Evolutionary conservation across 2,113 vertebrate species (phyloP), one percentile per base, ranked within the genome.

Genomic region (Uria lomvia): DNA sequence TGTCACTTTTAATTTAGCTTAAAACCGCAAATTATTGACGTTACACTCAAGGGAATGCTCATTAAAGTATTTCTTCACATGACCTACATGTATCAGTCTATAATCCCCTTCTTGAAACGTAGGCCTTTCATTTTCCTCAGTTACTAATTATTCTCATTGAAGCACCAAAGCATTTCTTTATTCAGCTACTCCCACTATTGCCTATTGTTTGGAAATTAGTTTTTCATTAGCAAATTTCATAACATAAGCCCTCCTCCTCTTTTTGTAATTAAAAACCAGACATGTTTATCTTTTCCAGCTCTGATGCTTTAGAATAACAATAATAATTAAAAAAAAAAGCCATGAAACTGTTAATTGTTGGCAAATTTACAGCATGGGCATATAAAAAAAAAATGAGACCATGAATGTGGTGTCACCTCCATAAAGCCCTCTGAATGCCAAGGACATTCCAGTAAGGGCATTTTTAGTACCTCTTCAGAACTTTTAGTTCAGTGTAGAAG

Each of bases 201-300:
- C 79, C 50, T 81, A 58, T 78, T 92, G 79, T 81, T 81, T 87
- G 42, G 65, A 95, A 95, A 96, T 92, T 42, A 94, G 82, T 71
- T 94, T 93, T 93, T 67, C 60, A 92, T 93, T 94, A 94, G 75
- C 32, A 86, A 90, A 93, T 92, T 94, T 93, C 32, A 15, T 77
- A 78, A 86, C 30, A 45, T 40, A 92, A 96, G 45, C 21, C 52
- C 9, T 80, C 16, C 42, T 83, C 47, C 45, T 91, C n/a, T 84
- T 86, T 88, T 52, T 21, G 38, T 47, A 92, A 89, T 87, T 93
- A 74, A 92, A 90, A 90, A 5, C 0, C 45, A 91, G 80, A 59
- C 43, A 67, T 49, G 15, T 78, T 93, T 92, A 68, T 78, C 29
- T 63, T 91, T 94, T 84, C 34, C 68, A 65, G 16, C 75, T 85